Conservation (phyloP, 1,140 invertebrate genomes). For the Zaprionus africanus region DNA sequence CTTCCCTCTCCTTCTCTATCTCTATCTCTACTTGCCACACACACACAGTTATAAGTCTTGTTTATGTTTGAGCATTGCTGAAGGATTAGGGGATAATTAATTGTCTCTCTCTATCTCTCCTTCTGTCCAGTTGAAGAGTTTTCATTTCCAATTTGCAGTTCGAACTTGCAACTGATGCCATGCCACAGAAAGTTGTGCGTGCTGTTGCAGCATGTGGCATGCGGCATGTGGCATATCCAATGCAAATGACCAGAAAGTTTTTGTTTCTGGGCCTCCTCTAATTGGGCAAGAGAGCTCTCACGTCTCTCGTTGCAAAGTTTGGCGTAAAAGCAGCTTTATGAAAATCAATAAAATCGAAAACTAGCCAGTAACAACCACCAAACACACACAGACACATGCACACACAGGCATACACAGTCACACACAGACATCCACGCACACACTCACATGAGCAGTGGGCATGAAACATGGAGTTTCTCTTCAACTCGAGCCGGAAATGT, state of each 20-base stretch:
- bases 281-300: slow-evolving; percentile 55
- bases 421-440: not conserved
- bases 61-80: not conserved
- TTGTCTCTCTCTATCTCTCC: not conserved
- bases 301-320: slow-evolving; percentile 33
- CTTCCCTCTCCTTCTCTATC: too few relatives aligned
- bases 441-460: slow-evolving; percentile 16
- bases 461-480: slow-evolving; percentile 32
- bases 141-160: slow-evolving; percentile 12
- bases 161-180: slow-evolving; percentile 17
- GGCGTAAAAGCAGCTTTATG: slow-evolving; percentile 68
- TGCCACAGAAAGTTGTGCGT: slow-evolving; percentile 1
- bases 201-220: not conserved
- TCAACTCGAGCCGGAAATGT: slow-evolving; percentile 65
- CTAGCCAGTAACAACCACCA: slow-evolving; percentile 70
- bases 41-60: not conserved
- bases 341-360: slow-evolving; percentile 83
- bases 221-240: not conserved
- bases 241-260: slow-evolving; percentile 30
- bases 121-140: not conserved
- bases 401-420: slow-evolving; percentile 15
- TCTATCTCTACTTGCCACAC: not conserved
- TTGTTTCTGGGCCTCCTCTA: slow-evolving; percentile 47
- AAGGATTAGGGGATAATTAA: slow-evolving; percentile 6
- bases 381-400: slow-evolving; percentile 17